Conservation (phyloP, 30 jellyfish, hydroid and myxozoan species). For the Mastigias papua region DNA sequence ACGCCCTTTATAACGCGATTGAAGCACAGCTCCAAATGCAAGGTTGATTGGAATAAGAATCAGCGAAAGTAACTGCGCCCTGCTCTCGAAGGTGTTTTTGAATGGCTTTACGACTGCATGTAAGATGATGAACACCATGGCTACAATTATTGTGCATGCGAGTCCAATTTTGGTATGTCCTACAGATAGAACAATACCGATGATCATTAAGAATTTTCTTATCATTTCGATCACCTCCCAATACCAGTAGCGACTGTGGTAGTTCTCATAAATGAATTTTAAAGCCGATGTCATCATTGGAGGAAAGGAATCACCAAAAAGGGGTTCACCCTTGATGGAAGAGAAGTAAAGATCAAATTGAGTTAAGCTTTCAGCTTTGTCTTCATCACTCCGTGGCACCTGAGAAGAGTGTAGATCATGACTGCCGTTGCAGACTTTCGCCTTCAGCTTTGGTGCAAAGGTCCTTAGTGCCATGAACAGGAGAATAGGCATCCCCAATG, state of each 20-base stretch:
- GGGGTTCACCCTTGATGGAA: neutral
- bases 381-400: too few species aligned
- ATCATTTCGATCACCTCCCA: constrained; percentile 57
- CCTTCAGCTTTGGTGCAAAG: neutral
- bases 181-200: constrained; percentile 24
- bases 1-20: too few species aligned
- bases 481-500: constrained; percentile 30
- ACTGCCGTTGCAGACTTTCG: too few species aligned
- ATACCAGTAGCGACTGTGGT: constrained; percentile 13
- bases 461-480: neutral
- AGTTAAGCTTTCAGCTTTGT: neutral
- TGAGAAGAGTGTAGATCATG: too few species aligned
- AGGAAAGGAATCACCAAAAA: neutral
- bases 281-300: constrained; percentile 7
- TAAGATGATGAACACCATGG: constrained; percentile 2
- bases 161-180: constrained; percentile 19
- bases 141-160: constrained; percentile 11
- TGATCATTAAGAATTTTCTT: constrained; percentile 40
- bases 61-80: constrained; percentile 32
- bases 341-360: neutral
- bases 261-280: constrained; percentile 41
- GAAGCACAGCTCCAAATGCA: constrained; percentile 15
- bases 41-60: constrained; percentile 14
- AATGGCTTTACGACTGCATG: constrained; percentile 43
- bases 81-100: constrained; percentile 14